These are phyloP conservation scores for Macropodus opercularis DNA, from an alignment of 2,797 vertebrate species.

Conservation along the genomic window DNA sequence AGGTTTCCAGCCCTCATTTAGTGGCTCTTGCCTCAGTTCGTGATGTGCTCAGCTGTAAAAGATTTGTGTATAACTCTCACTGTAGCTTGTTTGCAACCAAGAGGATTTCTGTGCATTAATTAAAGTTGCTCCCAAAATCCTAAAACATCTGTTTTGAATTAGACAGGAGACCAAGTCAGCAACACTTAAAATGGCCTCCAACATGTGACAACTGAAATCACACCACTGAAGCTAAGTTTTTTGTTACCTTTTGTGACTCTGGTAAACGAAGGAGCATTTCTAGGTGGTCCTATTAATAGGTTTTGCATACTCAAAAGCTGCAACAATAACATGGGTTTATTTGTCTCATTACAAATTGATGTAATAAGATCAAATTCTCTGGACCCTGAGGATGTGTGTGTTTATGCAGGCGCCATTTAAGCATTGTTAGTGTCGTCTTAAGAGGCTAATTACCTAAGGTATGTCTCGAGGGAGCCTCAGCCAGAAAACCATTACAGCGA, in stretches of 20 bases:
- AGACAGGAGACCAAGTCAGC: neutral
- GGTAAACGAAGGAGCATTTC: neutral
- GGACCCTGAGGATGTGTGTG: constrained; percentile 14
- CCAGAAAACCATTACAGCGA: constrained; percentile 22
- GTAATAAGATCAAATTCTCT: neutral
- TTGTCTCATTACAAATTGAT: neutral
- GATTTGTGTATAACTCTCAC: neutral
- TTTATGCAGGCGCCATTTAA: neutral
- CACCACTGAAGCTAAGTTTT: too few relatives aligned
- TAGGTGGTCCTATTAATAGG: neutral
- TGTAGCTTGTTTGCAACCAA: constrained; percentile 7
- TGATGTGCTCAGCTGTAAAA: constrained; percentile 21
- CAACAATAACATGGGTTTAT: neutral
- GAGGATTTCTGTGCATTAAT: constrained; percentile 2
- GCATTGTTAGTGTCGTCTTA: constrained; percentile 11
- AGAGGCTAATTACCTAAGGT: constrained; percentile 6
- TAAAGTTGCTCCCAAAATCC: neutral
- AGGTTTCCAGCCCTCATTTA: constrained; percentile 12
- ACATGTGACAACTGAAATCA: neutral
- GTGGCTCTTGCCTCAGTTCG: neutral
- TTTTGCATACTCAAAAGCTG: neutral
- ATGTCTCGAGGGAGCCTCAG: constrained; percentile 9
- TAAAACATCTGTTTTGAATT: neutral
- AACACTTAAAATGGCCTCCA: neutral
- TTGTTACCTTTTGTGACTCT: too few relatives aligned